Conservation (phyloP, 1,140 invertebrate genomes). For the Trinorchestia longiramus region DNA sequence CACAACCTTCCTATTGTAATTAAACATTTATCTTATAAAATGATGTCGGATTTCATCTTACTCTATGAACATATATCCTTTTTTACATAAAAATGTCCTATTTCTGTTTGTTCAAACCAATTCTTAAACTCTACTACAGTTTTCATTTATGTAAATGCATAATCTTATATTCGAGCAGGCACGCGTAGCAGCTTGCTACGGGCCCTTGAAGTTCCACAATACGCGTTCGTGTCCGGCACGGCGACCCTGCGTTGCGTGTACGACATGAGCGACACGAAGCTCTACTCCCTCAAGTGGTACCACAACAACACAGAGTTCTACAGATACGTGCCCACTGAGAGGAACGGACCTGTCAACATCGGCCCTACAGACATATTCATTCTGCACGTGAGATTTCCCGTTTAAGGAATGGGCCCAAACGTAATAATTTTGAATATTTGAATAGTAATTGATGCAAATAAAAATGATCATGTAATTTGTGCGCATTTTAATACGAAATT, state of each 20-base stretch:
- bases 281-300: constrained; percentile 57
- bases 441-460: too few relatives aligned
- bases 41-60: too few relatives aligned
- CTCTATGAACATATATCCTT: too few relatives aligned
- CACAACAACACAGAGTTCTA: constrained; percentile 57
- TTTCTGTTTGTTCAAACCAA: too few relatives aligned
- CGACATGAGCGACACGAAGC: constrained; percentile 23
- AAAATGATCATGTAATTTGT: too few relatives aligned
- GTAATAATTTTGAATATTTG: too few relatives aligned
- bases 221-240: constrained; percentile 48
- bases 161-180: neutral
- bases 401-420: neutral
- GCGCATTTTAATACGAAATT: too few relatives aligned
- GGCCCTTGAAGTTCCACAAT: constrained; percentile 13
- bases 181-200: neutral
- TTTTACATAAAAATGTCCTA: too few relatives aligned
- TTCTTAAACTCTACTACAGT: too few relatives aligned
- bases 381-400: constrained; percentile 18
- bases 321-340: constrained; percentile 55
- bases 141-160: neutral
- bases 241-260: constrained; percentile 32
- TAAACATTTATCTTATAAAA: too few relatives aligned
- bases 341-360: constrained; percentile 51
- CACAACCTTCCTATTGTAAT: too few relatives aligned
- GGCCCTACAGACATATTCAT: constrained; percentile 33